Percentiles rank a stretch among this genome's conserved stretches.
Conservation (phyloP, 2,113 vertebrate species). For the Osmerus mordax region DNA sequence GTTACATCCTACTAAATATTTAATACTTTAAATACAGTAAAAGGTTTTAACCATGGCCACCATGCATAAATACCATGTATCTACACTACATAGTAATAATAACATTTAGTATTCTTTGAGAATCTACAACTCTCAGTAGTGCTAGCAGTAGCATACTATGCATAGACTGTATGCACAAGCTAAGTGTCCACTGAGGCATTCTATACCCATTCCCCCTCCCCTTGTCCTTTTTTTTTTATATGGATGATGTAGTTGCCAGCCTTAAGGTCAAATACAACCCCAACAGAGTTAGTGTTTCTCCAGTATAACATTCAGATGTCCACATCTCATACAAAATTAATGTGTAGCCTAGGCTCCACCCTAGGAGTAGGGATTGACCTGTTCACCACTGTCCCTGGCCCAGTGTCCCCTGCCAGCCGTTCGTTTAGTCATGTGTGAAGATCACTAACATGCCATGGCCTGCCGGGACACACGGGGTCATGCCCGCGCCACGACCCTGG, state of each 20-base stretch:
- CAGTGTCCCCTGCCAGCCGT: conserved; percentile 20
- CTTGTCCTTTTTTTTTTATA: too few relatives aligned
- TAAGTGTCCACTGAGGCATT: too few relatives aligned
- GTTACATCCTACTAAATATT: neutral
- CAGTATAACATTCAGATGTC: conserved; percentile 6
- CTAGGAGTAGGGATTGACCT: conserved; percentile 13
- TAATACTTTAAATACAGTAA: neutral
- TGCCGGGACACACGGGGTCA: conserved; percentile 13
- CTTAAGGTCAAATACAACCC: neutral
- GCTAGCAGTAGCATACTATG: too few relatives aligned
- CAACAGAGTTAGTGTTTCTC: neutral
- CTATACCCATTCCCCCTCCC: too few relatives aligned
- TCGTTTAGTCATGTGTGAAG: conserved; percentile 33
- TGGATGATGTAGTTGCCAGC: too few relatives aligned
- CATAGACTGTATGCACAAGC: too few relatives aligned
- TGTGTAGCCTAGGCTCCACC: conserved; percentile 16
- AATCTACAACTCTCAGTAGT: too few relatives aligned
- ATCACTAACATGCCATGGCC: conserved; percentile 34
- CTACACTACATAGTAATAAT: too few relatives aligned
- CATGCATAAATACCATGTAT: too few relatives aligned
- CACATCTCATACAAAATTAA: conserved; percentile 23
- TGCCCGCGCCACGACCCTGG: conserved; percentile 36
- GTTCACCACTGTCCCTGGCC: conserved; percentile 22
- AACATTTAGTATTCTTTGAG: too few relatives aligned
- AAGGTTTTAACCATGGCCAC: neutral